Conservation (phyloP, 2,888 invertebrate genomes). For the Andrena praecox region DNA sequence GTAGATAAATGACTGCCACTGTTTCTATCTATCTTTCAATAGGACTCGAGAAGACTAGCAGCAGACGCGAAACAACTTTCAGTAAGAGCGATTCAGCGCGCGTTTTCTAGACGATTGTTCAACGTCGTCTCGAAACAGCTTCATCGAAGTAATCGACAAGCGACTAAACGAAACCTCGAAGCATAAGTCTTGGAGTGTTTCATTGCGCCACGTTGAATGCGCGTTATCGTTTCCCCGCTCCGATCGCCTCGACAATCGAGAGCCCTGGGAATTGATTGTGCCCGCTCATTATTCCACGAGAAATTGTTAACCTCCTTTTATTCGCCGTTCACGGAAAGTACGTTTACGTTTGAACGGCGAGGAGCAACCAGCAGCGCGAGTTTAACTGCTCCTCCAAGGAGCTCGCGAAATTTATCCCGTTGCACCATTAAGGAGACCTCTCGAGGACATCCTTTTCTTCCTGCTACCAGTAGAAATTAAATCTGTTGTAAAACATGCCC, state of each 20-base stretch:
- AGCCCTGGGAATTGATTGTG: slow-evolving; percentile 26
- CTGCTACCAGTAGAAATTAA: slow-evolving; percentile 28
- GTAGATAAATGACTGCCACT: neutral
- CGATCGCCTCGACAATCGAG: slow-evolving; percentile 10
- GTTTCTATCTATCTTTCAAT: neutral
- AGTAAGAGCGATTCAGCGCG: neutral
- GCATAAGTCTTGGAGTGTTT: slow-evolving; percentile 1
- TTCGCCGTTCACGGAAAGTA: neutral
- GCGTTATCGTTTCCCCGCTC: neutral
- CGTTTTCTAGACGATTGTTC: slow-evolving; percentile 5
- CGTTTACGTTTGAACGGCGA: slow-evolving; percentile 23
- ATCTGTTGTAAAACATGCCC: slow-evolving; percentile 39
- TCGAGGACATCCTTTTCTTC: slow-evolving; percentile 15
- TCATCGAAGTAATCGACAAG: neutral
- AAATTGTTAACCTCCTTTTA: slow-evolving; percentile 45
- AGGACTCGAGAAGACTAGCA: neutral
- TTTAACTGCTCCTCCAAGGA: slow-evolving; percentile 10
- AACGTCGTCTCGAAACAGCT: neutral
- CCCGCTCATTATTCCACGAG: slow-evolving; percentile 8
- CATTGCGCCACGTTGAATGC: neutral
- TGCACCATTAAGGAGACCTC: slow-evolving; percentile 25
- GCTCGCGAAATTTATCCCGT: slow-evolving; percentile 33
- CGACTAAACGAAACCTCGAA: slow-evolving; percentile 10
- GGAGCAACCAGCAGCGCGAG: neutral
- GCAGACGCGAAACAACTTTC: neutral